Evolutionary conservation across 2,797 vertebrate genomes (phyloP).

Genomic region (Mallotus villosus): DNA sequence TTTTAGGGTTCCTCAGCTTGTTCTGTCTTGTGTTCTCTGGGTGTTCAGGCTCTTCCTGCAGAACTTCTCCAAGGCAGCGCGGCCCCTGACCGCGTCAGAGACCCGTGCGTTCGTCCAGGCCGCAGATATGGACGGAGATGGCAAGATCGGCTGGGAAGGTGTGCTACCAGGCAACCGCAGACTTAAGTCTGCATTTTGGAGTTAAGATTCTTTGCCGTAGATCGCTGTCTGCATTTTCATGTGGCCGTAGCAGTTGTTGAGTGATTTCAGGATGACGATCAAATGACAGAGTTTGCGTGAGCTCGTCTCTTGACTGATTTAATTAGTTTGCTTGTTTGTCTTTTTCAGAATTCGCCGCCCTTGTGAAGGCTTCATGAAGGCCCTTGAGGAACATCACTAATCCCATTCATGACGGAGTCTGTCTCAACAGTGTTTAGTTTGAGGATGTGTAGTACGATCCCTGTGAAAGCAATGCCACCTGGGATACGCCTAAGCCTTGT

Average conservation of each 20-base stretch:
- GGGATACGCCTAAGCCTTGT: background rate
- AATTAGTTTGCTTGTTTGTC: constrained; percentile 16
- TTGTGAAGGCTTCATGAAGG: constrained; percentile 68
- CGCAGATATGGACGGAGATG: constrained; percentile 70
- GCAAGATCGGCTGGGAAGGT: constrained; percentile 75
- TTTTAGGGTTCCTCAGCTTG: background rate
- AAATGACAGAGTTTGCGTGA: background rate
- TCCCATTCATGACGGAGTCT: constrained; percentile 14
- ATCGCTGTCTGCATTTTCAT: background rate
- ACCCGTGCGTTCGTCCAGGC: constrained; percentile 69
- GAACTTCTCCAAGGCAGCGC: constrained; percentile 71
- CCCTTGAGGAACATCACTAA: background rate
- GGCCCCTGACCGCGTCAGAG: constrained; percentile 65
- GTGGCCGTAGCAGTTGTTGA: background rate
- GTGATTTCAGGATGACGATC: background rate
- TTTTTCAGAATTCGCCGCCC: constrained; percentile 68
- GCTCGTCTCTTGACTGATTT: background rate
- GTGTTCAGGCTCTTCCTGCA: constrained; percentile 70
- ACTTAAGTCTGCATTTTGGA: constrained; percentile 14
- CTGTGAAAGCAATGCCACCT: background rate
- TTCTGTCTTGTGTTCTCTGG: background rate
- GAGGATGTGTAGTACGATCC: constrained; percentile 3
- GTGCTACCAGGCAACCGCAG: constrained; percentile 20
- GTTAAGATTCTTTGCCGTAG: constrained; percentile 26
- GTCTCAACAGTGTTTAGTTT: constrained; percentile 20